Conservation (phyloP, 2,888 invertebrate species). For the Oscheius sp. region DNA sequence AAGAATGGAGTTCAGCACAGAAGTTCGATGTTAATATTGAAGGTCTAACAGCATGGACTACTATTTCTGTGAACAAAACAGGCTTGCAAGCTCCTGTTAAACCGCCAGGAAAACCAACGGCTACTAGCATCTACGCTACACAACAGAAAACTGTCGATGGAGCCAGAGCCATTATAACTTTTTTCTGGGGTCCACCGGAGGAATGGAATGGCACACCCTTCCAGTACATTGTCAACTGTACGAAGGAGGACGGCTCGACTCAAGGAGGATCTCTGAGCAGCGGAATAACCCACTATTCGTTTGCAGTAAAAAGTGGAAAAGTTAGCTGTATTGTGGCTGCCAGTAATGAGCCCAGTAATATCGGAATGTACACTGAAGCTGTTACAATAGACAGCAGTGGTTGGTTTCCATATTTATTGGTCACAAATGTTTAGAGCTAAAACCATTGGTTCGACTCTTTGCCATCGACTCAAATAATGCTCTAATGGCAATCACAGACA, state of each 20-base stretch:
- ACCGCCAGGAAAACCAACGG: constrained; percentile 66
- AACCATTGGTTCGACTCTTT: constrained; percentile 69
- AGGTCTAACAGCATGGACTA: constrained; percentile 64
- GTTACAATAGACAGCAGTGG: constrained; percentile 70
- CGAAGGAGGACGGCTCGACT: constrained; percentile 56
- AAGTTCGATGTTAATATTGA: constrained; percentile 68
- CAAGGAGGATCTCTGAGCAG: constrained; percentile 57
- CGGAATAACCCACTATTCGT: constrained; percentile 65
- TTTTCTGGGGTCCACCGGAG: constrained; percentile 69
- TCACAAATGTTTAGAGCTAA: constrained; percentile 59
- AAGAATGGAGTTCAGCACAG: constrained; percentile 66
- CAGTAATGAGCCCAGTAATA: constrained; percentile 68
- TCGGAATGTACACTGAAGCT: constrained; percentile 63
- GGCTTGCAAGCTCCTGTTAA: constrained; percentile 70
- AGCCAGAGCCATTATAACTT: constrained; percentile 69
- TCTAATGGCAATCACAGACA: constrained; percentile 66
- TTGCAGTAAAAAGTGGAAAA: constrained; percentile 71
- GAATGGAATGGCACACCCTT: constrained; percentile 71
- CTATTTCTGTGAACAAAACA: constrained; percentile 58
- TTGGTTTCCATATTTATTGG: constrained; percentile 20
- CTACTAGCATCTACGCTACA: constrained; percentile 66
- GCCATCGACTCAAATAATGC: constrained; percentile 70
- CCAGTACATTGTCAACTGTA: constrained; percentile 70
- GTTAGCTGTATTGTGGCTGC: constrained; percentile 70
- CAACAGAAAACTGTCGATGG: constrained; percentile 72